Evolutionary conservation across 2,888 invertebrate species (phyloP), one percentile per base, ranked within the genome.

Genomic region (Cantharis rustica): DNA sequence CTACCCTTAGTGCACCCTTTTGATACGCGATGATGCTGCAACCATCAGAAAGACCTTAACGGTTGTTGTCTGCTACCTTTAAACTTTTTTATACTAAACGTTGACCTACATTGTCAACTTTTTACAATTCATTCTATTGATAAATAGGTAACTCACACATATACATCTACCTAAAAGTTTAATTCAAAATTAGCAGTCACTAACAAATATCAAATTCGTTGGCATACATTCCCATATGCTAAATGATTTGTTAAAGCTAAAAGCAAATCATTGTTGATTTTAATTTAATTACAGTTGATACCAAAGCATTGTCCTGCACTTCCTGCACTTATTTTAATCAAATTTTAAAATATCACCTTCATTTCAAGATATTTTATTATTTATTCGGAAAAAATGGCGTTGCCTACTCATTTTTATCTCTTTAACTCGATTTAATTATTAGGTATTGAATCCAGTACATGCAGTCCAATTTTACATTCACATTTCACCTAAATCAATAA

Each of bases 1-100:
- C 85, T 84, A 86, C 87, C 87, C 87, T 86, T 86, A 83, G 86
- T 85, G 84, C 86, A 87, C 87, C 87, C 87, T 88, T 88, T 87
- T 87, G 85, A 86, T 86, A 85, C 84, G 85, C 85, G 85, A 85
- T 85, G 87, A 87, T 87, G 87, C 86, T 87, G 87, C 86, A 86
- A 83, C 84, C 79, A 79, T 73, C 78, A 71, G 69, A 66, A 66
- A 78, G 80, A 78, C 79, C 79, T 79, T 73, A 81, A 82, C 82
- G 81, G 82, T 81, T 82, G 81, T 79, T 80, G 79, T 81, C 80
- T 81, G 79, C 70, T 80, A 72, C 75, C 70, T 76, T 75, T 73
- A 16, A 71, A 73, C 66, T 68, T 23, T 71, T 17, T n/a, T 17
- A 64, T 71, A 72, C 66, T 74, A 63, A 69, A 17, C 15, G 61